Percentiles rank a stretch among this genome's conserved stretches.
These are phyloP conservation scores for Chymomyza amoena DNA, from an alignment of 2,888 invertebrate genomes.

Conservation along the genomic window DNA sequence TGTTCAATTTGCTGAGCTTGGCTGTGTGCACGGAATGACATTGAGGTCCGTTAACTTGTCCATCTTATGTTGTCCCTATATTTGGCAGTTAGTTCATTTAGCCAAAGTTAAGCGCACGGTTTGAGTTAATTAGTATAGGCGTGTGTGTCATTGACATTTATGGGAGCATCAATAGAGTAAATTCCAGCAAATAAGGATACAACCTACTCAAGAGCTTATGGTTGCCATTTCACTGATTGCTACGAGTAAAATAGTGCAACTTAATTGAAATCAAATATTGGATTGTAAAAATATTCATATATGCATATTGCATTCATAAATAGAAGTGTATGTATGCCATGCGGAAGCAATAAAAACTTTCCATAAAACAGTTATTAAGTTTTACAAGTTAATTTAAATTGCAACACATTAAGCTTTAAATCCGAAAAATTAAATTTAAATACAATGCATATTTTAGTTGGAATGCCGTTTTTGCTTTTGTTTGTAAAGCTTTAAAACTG, in stretches of 20 bases:
- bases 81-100: slow-evolving; percentile 61
- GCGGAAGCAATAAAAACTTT: neutral
- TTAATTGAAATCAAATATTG: neutral
- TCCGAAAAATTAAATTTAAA: neutral
- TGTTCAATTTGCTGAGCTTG: neutral
- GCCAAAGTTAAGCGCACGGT: slow-evolving; percentile 67
- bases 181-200: neutral
- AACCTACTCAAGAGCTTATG: too few relatives aligned
- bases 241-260: too few relatives aligned
- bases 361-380: neutral
- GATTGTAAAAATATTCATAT: neutral
- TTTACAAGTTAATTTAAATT: neutral
- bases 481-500: too few relatives aligned
- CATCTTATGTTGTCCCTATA: slow-evolving; percentile 49
- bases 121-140: slow-evolving; percentile 52
- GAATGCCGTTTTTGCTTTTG: neutral
- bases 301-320: neutral
- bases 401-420: neutral
- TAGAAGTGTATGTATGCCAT: neutral
- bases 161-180: neutral
- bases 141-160: neutral
- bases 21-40: slow-evolving; percentile 52
- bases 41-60: slow-evolving; percentile 63
- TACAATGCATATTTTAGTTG: neutral
- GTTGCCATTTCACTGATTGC: too few relatives aligned